Conservation (phyloP, 2,113 vertebrate genomes). For the Vidua macroura region DNA sequence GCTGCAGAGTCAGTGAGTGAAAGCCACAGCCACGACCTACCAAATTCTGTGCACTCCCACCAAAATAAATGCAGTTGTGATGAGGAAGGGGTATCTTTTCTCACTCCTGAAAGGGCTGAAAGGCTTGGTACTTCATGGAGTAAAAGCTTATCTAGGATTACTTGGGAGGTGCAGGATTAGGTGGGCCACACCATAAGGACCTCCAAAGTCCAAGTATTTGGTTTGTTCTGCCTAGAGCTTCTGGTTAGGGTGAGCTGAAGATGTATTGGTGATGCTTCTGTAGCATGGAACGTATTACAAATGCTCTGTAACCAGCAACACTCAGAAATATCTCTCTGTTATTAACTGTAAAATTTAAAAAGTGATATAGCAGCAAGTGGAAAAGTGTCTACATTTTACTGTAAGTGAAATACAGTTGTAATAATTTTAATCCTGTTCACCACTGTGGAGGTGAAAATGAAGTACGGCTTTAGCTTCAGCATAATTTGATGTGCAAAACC, state of each 20-base stretch:
- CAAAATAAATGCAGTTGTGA: background rate
- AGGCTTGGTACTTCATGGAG: background rate
- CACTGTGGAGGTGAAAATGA: background rate
- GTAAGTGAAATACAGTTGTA: background rate
- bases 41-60: background rate
- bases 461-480: background rate
- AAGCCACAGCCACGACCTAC: background rate
- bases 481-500: background rate
- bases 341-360: background rate
- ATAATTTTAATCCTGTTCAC: background rate
- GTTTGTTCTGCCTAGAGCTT: background rate
- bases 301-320: background rate
- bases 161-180: background rate
- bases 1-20: rapidly evolving
- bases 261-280: background rate
- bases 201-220: background rate
- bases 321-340: background rate
- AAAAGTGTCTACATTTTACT: background rate
- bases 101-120: background rate
- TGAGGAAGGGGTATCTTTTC: background rate
- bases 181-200: background rate
- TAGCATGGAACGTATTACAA: background rate
- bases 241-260: background rate
- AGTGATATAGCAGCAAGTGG: background rate
- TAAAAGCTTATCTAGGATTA: background rate